Evolutionary conservation across 2,113 vertebrate genomes (phyloP).

Genomic region (Dromaius novaehollandiae): DNA sequence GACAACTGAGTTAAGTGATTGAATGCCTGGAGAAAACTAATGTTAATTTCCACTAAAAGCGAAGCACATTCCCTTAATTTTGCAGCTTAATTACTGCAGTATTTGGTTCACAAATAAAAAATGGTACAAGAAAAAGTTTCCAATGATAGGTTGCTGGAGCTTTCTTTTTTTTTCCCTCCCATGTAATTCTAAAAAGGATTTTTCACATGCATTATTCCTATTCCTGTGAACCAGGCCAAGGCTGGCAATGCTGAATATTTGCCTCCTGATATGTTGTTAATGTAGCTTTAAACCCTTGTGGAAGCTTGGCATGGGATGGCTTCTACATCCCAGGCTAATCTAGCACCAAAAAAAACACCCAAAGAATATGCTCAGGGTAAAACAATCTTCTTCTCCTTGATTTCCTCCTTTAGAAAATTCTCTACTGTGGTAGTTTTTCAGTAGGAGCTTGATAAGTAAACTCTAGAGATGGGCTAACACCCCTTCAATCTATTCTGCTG

Average conservation of each 20-base stretch:
- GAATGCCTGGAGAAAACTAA: slow-evolving; percentile 63
- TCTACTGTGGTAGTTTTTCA: neutral
- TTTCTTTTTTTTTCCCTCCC: neutral
- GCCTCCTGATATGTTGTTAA: neutral
- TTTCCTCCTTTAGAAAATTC: neutral
- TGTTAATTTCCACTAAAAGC: slow-evolving; percentile 63
- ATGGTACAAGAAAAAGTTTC: neutral
- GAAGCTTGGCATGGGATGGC: neutral
- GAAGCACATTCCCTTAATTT: slow-evolving; percentile 53
- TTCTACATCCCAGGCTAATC: neutral
- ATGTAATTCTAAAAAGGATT: neutral
- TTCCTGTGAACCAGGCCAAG: neutral
- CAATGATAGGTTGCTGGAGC: neutral
- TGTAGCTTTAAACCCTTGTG: neutral
- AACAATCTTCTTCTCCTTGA: neutral
- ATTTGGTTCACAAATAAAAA: slow-evolving; percentile 37
- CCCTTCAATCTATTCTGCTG: neutral
- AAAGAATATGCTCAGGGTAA: neutral
- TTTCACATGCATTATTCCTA: neutral
- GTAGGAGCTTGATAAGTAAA: neutral
- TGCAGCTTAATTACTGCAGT: slow-evolving; percentile 42
- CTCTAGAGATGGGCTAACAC: neutral
- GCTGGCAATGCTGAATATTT: neutral
- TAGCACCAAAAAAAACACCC: neutral
- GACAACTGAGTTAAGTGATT: slow-evolving; percentile 73